Evolutionary conservation across 2,797 vertebrate species (phyloP), one percentile per base, ranked within the genome.

Genomic region (Streptopelia turtur): DNA sequence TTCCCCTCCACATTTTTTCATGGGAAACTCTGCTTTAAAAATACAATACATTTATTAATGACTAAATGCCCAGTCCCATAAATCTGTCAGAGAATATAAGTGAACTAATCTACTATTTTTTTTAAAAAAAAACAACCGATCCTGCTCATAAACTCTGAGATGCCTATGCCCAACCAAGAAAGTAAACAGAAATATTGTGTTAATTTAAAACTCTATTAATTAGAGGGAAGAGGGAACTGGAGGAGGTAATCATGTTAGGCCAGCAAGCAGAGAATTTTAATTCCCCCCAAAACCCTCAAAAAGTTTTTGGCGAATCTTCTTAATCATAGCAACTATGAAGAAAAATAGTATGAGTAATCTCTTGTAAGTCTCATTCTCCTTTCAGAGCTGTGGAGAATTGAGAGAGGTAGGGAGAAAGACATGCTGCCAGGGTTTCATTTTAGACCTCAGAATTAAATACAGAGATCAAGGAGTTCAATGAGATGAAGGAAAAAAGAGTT

Each of bases 321-420:
- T 92, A 96, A 96, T 60, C 94, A 66, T 61, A 93, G 63, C 70
- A 94, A 95, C 90, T 96, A 97, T 69, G 91, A 96, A 94, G 94
- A 92, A 96, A 95, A 94, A 91, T 43, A 91, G 82, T 86, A 61
- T 33, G 80, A 64, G 45, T 91, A 95, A 96, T 89, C 63, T 95
- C 86, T 86, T 83, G 25, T 82, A 89, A 74, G 63, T 84, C 78
- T 95, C 89, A 68, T 70, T 93, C 78, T 89, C 69, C 89, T 95
- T 84, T 95, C 39, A 96, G 74, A 89, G 60, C 83, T 83, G 82
- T 59, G 80, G 80, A 96, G 91, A 97, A 97, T 5, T 80, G 50
- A 89, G 81, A n/a, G 81, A 93, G 77, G 74, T 33, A 68, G 61
- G 76, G 64, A 93, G 56, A 93, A 96, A 94, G 87, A 88, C 68